Conservation (phyloP, 2,797 vertebrate species). For the Borostomias antarcticus region DNA sequence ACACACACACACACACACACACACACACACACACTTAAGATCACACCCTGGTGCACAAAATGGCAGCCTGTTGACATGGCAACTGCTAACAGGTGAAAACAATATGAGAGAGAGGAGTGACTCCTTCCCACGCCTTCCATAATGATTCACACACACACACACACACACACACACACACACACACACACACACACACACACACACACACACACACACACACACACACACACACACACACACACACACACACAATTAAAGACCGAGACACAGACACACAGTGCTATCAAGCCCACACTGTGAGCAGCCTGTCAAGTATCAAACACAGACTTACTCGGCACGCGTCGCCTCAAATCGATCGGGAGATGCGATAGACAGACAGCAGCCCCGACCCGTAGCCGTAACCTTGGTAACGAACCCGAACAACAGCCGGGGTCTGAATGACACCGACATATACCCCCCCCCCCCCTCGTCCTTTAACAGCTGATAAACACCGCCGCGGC, state of each 20-base stretch:
- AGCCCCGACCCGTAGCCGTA: too few relatives aligned
- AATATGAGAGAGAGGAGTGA: constrained; percentile 2
- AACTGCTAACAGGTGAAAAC: constrained; percentile 15
- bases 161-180: neutral
- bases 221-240: constrained; percentile 7
- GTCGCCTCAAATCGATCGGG: too few relatives aligned
- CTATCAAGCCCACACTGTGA: neutral
- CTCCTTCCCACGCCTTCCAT: constrained; percentile 16
- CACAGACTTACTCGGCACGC: neutral
- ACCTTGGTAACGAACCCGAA: too few relatives aligned
- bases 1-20: neutral
- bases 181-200: neutral
- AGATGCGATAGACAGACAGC: too few relatives aligned
- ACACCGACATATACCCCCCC: too few relatives aligned
- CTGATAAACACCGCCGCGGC: too few relatives aligned
- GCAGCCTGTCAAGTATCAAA: neutral
- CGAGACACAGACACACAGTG: neutral
- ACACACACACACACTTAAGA: neutral
- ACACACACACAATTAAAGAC: neutral
- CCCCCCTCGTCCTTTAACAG: too few relatives aligned
- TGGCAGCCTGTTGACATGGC: constrained; percentile 22
- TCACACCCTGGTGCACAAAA: constrained; percentile 5
- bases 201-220: constrained; percentile 4
- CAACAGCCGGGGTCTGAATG: too few relatives aligned
- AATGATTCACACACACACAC: constrained; percentile 10